These are phyloP conservation scores for Octodon degus DNA, from an alignment of 2,113 vertebrate species.

Conservation along the genomic window DNA sequence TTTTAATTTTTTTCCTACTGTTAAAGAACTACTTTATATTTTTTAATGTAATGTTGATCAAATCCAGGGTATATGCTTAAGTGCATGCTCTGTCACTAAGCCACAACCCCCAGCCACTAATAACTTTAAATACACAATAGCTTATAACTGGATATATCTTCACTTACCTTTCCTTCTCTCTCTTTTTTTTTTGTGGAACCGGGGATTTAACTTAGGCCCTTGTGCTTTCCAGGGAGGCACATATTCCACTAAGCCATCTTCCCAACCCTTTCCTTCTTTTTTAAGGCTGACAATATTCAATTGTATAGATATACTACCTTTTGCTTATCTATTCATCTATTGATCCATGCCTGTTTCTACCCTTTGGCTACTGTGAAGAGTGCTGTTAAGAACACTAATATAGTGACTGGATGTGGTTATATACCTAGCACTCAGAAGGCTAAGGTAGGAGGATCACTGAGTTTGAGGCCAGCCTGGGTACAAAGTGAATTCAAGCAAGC, in stretches of 20 bases:
- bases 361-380: neutral
- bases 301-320: neutral
- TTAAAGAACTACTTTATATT: neutral
- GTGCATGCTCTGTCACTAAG: neutral
- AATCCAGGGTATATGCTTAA: neutral
- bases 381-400: neutral
- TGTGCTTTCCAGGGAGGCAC: too few species aligned
- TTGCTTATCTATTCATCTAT: neutral
- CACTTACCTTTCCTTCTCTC: conserved; percentile 32
- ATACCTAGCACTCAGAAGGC: too few species aligned
- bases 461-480: neutral
- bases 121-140: neutral
- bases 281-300: conserved; percentile 5
- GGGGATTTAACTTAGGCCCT: too few species aligned
- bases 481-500: neutral
- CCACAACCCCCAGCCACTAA: neutral
- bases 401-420: neutral
- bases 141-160: neutral
- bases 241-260: too few species aligned
- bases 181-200: neutral
- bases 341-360: neutral
- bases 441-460: neutral
- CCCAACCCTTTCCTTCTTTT: neutral
- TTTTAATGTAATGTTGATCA: neutral
- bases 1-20: neutral